These are phyloP conservation scores for Apomyelois bistriatella DNA, from an alignment of 2,888 invertebrate genomes.

Conservation along the genomic window DNA sequence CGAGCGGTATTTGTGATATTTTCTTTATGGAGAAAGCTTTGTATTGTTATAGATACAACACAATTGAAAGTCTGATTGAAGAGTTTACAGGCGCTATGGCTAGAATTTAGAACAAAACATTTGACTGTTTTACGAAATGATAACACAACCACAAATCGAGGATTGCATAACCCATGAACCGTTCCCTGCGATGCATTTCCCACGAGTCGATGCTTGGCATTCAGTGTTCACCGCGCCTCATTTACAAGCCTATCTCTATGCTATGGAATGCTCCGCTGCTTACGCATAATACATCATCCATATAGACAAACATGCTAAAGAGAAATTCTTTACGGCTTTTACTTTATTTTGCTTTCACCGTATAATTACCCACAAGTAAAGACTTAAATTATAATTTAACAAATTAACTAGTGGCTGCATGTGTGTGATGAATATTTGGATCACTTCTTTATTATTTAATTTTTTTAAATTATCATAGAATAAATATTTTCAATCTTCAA, in stretches of 20 bases:
- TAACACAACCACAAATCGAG: too few species aligned
- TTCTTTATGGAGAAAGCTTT: slow-evolving; percentile 11
- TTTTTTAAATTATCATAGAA: too few species aligned
- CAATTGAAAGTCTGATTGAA: not conserved
- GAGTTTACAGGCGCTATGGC: too few species aligned
- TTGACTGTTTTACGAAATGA: too few species aligned
- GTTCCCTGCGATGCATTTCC: not conserved
- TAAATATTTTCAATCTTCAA: too few species aligned
- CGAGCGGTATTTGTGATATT: not conserved
- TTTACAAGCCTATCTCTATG: not conserved
- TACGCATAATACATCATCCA: slow-evolving; percentile 2
- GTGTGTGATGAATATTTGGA: not conserved
- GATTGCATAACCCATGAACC: slow-evolving; percentile 1
- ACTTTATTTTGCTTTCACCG: slow-evolving; percentile 9
- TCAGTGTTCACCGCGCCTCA: not conserved
- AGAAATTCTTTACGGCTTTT: slow-evolving; percentile 8
- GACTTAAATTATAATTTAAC: not conserved
- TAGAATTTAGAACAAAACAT: too few species aligned
- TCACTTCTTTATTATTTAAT: not conserved
- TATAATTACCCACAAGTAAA: slow-evolving; percentile 3
- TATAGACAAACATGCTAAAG: slow-evolving; percentile 2
- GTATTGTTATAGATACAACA: not conserved
- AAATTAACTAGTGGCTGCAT: not conserved
- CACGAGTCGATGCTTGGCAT: not conserved
- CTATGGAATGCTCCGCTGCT: slow-evolving; percentile 2